Conservation (phyloP, 1,140 invertebrate species). For the Drosophila orosa region DNA sequence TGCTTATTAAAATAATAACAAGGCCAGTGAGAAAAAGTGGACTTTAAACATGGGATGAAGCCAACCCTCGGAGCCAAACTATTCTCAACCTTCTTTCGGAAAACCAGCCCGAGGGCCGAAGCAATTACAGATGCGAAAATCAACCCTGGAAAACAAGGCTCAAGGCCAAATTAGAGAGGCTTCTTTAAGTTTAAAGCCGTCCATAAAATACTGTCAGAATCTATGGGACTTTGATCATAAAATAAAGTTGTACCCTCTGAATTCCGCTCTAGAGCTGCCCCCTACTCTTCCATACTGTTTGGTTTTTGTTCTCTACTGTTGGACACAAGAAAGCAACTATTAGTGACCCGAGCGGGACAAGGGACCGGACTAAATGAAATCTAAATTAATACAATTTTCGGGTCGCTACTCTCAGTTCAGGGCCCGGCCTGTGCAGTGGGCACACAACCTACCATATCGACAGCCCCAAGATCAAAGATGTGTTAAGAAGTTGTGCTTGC, state of each 20-base stretch:
- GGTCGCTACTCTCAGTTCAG: constrained; percentile 44
- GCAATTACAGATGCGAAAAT: constrained; percentile 47
- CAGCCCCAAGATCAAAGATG: constrained; percentile 74
- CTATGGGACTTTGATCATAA: constrained; percentile 61
- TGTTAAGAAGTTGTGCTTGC: constrained; percentile 47
- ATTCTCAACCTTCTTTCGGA: constrained; percentile 27
- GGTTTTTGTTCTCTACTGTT: constrained; percentile 13
- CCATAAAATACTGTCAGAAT: constrained; percentile 14
- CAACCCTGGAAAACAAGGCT: constrained; percentile 66
- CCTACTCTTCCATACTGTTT: neutral
- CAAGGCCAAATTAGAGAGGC: constrained; percentile 43
- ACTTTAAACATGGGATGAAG: constrained; percentile 28
- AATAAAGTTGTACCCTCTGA: constrained; percentile 36
- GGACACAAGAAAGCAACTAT: constrained; percentile 41
- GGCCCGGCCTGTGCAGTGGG: neutral
- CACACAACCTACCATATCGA: constrained; percentile 52
- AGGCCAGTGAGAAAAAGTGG: constrained; percentile 37
- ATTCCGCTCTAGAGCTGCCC: neutral
- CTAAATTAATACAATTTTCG: constrained; percentile 78
- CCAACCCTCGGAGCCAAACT: constrained; percentile 57
- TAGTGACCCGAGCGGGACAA: constrained; percentile 44
- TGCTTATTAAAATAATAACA: constrained; percentile 13
- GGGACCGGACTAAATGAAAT: constrained; percentile 67
- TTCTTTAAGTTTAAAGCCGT: constrained; percentile 55
- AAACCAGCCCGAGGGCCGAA: constrained; percentile 6